A percentile compares a stretch with the other conserved stretches of the same genome.
Evolutionary conservation across 2,797 vertebrate genomes (phyloP).

Genomic region (Phaenicophaeus curvirostris): DNA sequence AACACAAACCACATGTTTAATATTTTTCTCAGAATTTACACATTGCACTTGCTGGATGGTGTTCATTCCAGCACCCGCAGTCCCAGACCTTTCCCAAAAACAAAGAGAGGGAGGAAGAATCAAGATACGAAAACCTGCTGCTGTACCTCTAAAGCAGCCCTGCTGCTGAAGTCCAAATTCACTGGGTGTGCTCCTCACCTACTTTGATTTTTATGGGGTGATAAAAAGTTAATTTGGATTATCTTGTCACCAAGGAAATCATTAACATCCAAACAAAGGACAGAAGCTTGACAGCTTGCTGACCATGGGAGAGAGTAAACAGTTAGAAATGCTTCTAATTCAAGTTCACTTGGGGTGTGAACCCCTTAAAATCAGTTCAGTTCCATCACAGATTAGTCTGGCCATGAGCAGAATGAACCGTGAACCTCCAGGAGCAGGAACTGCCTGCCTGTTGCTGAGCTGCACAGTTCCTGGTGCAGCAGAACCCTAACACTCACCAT

Average conservation of each 20-base stretch:
- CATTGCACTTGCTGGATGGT: conserved; percentile 42
- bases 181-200: neutral
- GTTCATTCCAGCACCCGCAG: neutral
- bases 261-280: conserved; percentile 1
- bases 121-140: neutral
- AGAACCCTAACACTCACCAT: neutral
- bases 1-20: conserved; percentile 74
- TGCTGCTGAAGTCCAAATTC: neutral
- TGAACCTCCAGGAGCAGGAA: neutral
- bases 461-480: neutral
- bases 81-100: neutral
- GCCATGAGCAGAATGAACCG: fast-evolving
- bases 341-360: neutral
- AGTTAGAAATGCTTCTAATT: neutral
- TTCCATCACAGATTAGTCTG: neutral
- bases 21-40: conserved; percentile 53
- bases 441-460: fast-evolving
- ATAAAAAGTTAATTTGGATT: conserved; percentile 51
- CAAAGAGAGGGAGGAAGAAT: neutral
- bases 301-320: neutral
- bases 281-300: neutral
- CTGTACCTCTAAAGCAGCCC: neutral
- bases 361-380: neutral
- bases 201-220: conserved; percentile 7
- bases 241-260: conserved; percentile 48